Base-by-base conservation (phyloP, 2,888 invertebrate species). In the Agonopterix arenella region DNA sequence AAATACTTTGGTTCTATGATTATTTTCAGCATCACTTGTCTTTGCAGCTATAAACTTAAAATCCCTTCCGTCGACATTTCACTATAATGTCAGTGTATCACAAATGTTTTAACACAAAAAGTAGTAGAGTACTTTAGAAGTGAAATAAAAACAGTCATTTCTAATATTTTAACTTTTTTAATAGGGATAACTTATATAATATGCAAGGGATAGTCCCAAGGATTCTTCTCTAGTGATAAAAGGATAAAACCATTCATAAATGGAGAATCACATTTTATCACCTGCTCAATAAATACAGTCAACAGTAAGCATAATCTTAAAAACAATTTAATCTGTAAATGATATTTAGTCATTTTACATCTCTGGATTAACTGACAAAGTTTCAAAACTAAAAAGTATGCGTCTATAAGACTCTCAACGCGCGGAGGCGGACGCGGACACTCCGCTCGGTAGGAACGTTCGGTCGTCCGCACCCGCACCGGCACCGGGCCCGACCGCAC, bases 141-240 rank as follows among this genome's bases (percentile, higher is more conserved):
- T 38, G 9, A n/a, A 40, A 40, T 40, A n/a, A 43, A 73, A 73
- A 55, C 58, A 68, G 51, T 61, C 47, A 52, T 51, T 54, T 66
- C 62, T 63, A 71, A 54, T 57, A 60, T 66, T 88, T 43, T 86
- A 83, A 88, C 85, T 81, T 85, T 84, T 86, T 88, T 86, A 86
- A 86, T 86, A 86, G 85, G 84, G 85, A 85, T 88, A 88, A 88
- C 88, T 88, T 88, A 88, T 86, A 86, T 88, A 86, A 86, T 85
- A 88, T 86, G 84, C 81, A 83, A 80, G 86, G 86, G 86, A 80
- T 83, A 84, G 74, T 82, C 84, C 86, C 86, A 76, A 81, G 80
- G 80, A 76, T 81, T 80, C 73, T 68, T 81, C 73, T 84, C 80
- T 82, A 84, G 84, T 83, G 86, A 85, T 82, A 85, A 84, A 86